Conservation (phyloP, 2,797 vertebrate genomes). For the Silurus lanzhouensis region DNA sequence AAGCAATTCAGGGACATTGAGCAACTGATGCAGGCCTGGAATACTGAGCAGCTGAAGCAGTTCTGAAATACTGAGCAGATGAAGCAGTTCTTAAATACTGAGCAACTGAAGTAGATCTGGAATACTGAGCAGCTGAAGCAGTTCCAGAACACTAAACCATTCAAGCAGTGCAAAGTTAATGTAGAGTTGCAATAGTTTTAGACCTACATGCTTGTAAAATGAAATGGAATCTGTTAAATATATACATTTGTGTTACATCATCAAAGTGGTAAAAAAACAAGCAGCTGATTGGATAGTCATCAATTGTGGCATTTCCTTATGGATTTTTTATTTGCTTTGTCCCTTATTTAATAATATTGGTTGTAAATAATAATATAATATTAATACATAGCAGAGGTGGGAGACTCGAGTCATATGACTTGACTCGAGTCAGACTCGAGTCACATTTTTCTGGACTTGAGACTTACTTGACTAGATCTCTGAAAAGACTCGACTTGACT, state of each 20-base stretch:
- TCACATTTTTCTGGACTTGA: no score
- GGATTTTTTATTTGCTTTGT: background rate
- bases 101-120: background rate
- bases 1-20: background rate
- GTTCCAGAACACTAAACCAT: no score
- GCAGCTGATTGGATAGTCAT: background rate
- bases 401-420: no score
- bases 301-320: background rate
- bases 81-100: background rate
- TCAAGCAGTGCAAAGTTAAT: no score
- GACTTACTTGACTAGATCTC: no score
- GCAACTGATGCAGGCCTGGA: background rate
- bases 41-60: background rate
- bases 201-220: background rate
- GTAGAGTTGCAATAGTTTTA: background rate
- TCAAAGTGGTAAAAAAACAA: background rate
- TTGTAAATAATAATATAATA: background rate
- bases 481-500: no score
- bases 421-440: no score
- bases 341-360: background rate
- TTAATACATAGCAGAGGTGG: no score
- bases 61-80: no score
- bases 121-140: no score
- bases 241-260: constrained; percentile 11
- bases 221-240: background rate